Base-by-base conservation (phyloP, 2,797 vertebrate genomes). In the Pseudochirops corinnae region DNA sequence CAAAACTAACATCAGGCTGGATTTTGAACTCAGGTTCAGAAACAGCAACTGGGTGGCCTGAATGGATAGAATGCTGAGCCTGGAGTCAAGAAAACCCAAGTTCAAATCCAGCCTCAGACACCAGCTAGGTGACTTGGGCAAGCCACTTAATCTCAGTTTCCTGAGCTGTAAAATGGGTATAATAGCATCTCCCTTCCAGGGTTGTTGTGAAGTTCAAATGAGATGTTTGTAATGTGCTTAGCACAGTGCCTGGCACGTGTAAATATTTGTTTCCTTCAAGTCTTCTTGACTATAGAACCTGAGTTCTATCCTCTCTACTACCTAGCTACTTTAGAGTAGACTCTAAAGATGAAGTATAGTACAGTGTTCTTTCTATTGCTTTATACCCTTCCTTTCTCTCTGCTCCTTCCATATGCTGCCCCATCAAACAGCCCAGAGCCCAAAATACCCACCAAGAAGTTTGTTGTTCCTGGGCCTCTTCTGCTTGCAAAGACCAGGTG, bases 401-500 rank as follows among this genome's bases (percentile, higher is more conserved):
- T 10, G 7, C 1, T 82, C 28, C 21, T 12, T 29, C 53, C 10
- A 1, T 10, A 18, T 21, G 55, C 52, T 16, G 33, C 3, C 57
- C 1, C 46, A 46, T 13, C 4, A 28, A 53, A 21, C 7, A 56
- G 60, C 60, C 50, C 50, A 14, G 46, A 82, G 50, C 58, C 50
- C 90, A 12, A 74, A 55, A 14, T 28, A 6, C 18, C 16, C 74
- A 82, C 21, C 39, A 46, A 82, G 39, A 82, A 82, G 9, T 1
- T 4, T 82, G n/a, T 46, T 24, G 39, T 82, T 21, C 74, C 33
- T 62, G 90, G 52, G 1, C 33, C 60, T 56, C 4, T 53, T 55
- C 74, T 50, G 93, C 96, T 95, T 93, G 92, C 58, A 67, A 18
- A 26, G 5, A 74, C n/a, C 16, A 74, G 67, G 16, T 6, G 21